phyloP scores from a whole-genome alignment of 1,140 invertebrate species.

The Euura saliciscinereae region DNA sequence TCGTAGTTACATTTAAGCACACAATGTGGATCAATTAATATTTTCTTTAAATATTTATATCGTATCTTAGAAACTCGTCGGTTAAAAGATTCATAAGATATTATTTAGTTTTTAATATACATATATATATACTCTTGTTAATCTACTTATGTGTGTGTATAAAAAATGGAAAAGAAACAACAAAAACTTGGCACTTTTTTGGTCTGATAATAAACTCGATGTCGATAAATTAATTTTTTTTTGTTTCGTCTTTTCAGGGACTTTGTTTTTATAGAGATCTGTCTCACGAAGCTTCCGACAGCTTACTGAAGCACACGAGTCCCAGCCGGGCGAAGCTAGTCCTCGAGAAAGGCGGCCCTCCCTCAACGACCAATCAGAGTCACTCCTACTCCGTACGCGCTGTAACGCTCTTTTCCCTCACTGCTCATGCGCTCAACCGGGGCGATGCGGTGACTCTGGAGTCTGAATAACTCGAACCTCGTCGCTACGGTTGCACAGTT shows the following conservation, averaged over 20 bases:
- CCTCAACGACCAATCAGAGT: neutral
- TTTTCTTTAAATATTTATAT: no score
- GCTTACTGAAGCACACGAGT: conserved; percentile 36
- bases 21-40: no score
- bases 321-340: conserved; percentile 6
- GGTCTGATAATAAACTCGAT: conserved; percentile 3
- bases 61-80: no score
- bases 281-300: conserved; percentile 45
- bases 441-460: no score
- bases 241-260: neutral
- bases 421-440: neutral
- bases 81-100: no score
- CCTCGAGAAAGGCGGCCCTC: conserved; percentile 36
- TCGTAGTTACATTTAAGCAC: no score
- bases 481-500: no score
- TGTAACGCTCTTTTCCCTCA: neutral
- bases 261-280: conserved; percentile 24
- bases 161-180: neutral
- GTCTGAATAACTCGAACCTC: no score
- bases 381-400: neutral
- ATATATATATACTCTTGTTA: neutral
- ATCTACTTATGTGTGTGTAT: no score
- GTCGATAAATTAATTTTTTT: neutral
- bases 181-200: conserved; percentile 41
- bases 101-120: neutral